Percentiles rank a stretch among this genome's conserved stretches.
These are phyloP conservation scores for Zonitis immaculata DNA, from an alignment of 2,888 invertebrate species.

Conservation along the genomic window DNA sequence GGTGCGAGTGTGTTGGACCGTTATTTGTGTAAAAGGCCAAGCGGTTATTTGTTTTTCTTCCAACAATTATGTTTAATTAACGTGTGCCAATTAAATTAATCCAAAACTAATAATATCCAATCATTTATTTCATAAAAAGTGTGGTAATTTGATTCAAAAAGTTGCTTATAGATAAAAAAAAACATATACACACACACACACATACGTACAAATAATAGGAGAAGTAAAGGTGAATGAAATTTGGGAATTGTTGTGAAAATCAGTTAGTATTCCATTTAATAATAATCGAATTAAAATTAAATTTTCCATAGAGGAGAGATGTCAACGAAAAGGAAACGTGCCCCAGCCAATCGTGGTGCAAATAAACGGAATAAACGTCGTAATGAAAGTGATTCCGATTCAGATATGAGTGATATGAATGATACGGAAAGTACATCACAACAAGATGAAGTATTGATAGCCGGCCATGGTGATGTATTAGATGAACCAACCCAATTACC, in stretches of 20 bases:
- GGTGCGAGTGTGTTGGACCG: not conserved
- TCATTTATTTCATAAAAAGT: no score
- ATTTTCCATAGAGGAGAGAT: no score
- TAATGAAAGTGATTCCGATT: conserved; percentile 47
- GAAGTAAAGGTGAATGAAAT: not conserved
- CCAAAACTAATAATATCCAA: not conserved
- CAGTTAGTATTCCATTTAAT: not conserved
- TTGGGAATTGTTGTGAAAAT: not conserved
- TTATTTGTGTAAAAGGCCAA: not conserved
- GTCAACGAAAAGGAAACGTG: conserved; percentile 46
- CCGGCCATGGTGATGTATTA: conserved; percentile 51
- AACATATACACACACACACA: not conserved
- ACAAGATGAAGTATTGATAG: conserved; percentile 54
- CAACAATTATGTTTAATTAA: not conserved
- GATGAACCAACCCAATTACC: conserved; percentile 62
- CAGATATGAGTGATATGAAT: conserved; percentile 46
- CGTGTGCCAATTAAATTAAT: not conserved
- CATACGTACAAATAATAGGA: not conserved
- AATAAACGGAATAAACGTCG: conserved; percentile 43
- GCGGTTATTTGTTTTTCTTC: not conserved
- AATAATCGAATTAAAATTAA: no score
- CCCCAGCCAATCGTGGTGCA: conserved; percentile 39
- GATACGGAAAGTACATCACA: conserved; percentile 45
- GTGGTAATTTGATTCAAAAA: no score
- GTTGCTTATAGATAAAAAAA: not conserved